These are phyloP conservation scores for Entomobrya proxima DNA, from an alignment of 2,888 invertebrate species.

Conservation along the genomic window DNA sequence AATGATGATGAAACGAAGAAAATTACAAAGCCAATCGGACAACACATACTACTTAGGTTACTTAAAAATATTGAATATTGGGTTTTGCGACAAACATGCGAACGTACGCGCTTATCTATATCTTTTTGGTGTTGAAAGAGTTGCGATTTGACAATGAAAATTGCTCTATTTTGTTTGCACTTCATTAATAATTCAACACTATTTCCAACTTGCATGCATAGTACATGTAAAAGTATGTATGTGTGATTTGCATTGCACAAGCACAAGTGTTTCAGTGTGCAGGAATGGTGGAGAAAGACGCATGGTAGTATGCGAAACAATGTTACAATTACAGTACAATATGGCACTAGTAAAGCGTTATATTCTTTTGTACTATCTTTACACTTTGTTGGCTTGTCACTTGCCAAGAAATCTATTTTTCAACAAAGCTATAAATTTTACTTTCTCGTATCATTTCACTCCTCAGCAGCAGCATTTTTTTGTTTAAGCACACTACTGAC, in stretches of 20 bases:
- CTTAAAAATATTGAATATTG: not conserved
- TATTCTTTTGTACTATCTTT: not conserved
- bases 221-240: too few relatives aligned
- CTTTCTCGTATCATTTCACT: not conserved
- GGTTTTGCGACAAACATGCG: not conserved
- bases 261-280: too few relatives aligned
- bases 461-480: not conserved
- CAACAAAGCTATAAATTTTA: not conserved
- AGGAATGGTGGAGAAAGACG: too few relatives aligned
- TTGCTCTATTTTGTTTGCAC: conserved; percentile 63
- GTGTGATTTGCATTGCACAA: conserved; percentile 18
- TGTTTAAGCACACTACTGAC: not conserved
- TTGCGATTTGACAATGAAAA: conserved; percentile 48
- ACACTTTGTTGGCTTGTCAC: not conserved
- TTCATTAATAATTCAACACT: conserved; percentile 56
- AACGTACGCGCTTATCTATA: not conserved
- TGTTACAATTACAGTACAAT: not conserved
- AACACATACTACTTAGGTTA: too few relatives aligned
- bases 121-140: not conserved
- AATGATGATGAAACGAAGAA: not conserved
- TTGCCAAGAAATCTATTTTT: not conserved
- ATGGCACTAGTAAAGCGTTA: not conserved
- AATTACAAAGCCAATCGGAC: too few relatives aligned
- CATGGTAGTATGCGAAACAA: too few relatives aligned
- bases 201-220: too few relatives aligned